Percentiles rank a stretch among this genome's conserved stretches.
Conservation (phyloP, 2,888 invertebrate species). For the Eristalis intricaria region DNA sequence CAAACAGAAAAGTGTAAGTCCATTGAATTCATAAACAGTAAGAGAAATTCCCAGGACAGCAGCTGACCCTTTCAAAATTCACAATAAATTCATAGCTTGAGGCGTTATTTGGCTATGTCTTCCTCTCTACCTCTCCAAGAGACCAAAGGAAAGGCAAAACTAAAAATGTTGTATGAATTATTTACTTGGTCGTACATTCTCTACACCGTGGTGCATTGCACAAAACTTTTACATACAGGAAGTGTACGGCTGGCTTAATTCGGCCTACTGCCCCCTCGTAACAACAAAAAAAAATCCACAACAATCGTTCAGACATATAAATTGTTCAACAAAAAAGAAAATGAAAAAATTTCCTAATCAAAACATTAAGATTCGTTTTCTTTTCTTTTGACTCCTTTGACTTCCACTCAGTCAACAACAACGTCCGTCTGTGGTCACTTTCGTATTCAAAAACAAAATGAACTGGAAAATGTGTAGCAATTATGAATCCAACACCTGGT, state of each 20-base stretch:
- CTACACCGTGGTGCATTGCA: slow-evolving; percentile 20
- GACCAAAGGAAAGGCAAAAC: background rate
- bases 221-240: slow-evolving; percentile 43
- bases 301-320: background rate
- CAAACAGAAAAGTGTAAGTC: background rate
- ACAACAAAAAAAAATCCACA: slow-evolving; percentile 4
- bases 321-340: background rate
- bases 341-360: slow-evolving; percentile 29
- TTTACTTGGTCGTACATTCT: slow-evolving; percentile 23
- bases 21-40: background rate
- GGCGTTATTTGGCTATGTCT: background rate
- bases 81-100: background rate
- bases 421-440: slow-evolving; percentile 38
- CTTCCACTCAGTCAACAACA: slow-evolving; percentile 11
- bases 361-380: background rate
- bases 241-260: slow-evolving; percentile 6
- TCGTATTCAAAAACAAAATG: slow-evolving; percentile 33
- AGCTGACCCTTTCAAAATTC: background rate
- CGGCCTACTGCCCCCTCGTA: slow-evolving; percentile 3
- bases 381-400: background rate
- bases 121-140: background rate
- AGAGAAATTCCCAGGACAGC: background rate
- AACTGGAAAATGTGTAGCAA: slow-evolving; percentile 41
- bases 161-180: slow-evolving; percentile 15
- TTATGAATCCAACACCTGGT: slow-evolving; percentile 46